Conservation (phyloP, 2,888 invertebrate genomes). For the Sarcophaga rosellei region DNA sequence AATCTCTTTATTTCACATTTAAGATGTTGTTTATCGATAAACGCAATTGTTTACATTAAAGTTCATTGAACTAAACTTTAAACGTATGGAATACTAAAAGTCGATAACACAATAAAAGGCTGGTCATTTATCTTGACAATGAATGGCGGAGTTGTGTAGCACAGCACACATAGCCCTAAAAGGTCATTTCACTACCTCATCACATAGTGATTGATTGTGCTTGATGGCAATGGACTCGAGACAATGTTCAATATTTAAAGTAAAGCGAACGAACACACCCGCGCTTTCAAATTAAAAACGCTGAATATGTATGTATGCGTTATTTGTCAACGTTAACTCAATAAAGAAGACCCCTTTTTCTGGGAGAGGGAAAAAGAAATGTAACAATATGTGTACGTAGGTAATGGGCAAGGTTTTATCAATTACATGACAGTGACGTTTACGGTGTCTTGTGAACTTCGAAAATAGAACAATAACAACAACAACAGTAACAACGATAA, state of each 20-base stretch:
- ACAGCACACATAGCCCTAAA: neutral
- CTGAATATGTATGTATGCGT: neutral
- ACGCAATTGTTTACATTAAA: constrained; percentile 1
- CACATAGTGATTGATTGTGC: constrained; percentile 20
- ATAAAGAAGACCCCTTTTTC: neutral
- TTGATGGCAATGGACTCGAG: constrained; percentile 7
- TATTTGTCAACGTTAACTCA: neutral
- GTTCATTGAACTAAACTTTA: constrained; percentile 18
- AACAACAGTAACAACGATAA: neutral
- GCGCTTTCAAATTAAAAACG: constrained; percentile 8
- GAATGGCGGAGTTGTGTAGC: neutral
- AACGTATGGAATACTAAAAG: neutral
- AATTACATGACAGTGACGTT: constrained; percentile 36
- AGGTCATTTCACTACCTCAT: constrained; percentile 33
- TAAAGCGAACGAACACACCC: constrained; percentile 27
- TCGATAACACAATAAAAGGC: constrained; percentile 23
- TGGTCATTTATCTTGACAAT: neutral
- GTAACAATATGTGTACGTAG: too few relatives aligned
- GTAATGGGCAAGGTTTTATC: constrained; percentile 8
- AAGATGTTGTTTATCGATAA: constrained; percentile 24
- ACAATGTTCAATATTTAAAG: neutral
- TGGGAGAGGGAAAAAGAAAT: neutral
- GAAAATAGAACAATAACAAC: neutral
- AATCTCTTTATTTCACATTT: neutral
- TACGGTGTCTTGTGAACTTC: constrained; percentile 27